These are phyloP conservation scores for Ennomos quercinarius DNA, from an alignment of 2,888 invertebrate genomes.

Conservation along the genomic window DNA sequence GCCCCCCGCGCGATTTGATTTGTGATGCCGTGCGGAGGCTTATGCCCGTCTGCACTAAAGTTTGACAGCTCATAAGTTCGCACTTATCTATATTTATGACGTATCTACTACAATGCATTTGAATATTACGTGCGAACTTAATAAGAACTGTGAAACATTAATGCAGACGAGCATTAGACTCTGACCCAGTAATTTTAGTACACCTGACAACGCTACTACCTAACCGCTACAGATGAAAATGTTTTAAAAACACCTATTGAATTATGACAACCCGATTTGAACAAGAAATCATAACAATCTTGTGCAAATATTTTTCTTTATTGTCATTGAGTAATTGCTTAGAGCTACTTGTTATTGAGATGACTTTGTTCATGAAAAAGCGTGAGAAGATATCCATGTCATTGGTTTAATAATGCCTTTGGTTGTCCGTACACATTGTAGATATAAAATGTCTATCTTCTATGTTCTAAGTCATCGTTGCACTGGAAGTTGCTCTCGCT, in stretches of 20 bases:
- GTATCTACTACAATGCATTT: too few species aligned
- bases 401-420: constrained; percentile 29
- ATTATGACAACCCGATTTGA: constrained; percentile 60
- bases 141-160: too few species aligned
- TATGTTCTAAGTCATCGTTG: constrained; percentile 31
- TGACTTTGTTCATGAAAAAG: constrained; percentile 56
- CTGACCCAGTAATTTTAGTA: background rate
- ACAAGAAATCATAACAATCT: constrained; percentile 64
- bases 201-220: background rate
- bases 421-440: constrained; percentile 15
- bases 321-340: constrained; percentile 55
- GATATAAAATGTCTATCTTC: constrained; percentile 28
- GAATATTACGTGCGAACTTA: too few species aligned
- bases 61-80: too few species aligned
- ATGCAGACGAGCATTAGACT: too few species aligned
- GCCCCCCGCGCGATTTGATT: too few species aligned
- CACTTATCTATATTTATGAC: too few species aligned
- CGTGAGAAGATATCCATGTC: constrained; percentile 52
- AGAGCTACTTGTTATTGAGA: constrained; percentile 57
- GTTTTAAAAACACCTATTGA: constrained; percentile 61
- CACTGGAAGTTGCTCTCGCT: constrained; percentile 67
- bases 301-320: constrained; percentile 70
- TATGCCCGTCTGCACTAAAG: too few species aligned
- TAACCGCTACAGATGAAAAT: constrained; percentile 38
- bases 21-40: too few species aligned